Evolutionary conservation across 2,797 vertebrate species (phyloP).

Genomic region (Sorex maritimensis): DNA sequence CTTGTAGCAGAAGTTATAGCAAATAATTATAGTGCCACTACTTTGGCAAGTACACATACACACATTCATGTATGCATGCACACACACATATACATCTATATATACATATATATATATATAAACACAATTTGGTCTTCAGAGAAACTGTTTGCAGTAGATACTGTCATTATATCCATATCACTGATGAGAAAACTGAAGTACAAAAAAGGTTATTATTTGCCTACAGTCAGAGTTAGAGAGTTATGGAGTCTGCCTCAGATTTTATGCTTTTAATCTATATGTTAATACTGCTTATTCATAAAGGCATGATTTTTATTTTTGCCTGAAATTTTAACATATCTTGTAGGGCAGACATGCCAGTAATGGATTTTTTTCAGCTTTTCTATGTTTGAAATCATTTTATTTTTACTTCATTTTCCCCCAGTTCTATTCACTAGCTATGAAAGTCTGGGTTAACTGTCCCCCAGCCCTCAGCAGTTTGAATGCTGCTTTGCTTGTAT

Average conservation of each 20-base stretch:
- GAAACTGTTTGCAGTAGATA: neutral
- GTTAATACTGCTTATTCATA: neutral
- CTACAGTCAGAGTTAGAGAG: neutral
- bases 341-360: neutral
- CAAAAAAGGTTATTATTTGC: neutral
- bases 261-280: neutral
- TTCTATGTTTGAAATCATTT: neutral
- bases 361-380: neutral
- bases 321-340: neutral
- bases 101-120: neutral
- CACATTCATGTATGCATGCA: too few species aligned
- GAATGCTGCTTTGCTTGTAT: neutral
- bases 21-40: neutral
- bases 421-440: neutral
- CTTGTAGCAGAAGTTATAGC: neutral
- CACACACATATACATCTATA: neutral
- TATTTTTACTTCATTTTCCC: neutral
- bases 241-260: neutral
- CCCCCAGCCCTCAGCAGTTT: neutral
- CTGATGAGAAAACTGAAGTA: neutral
- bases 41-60: neutral
- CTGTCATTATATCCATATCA: neutral
- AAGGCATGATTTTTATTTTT: neutral
- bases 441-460: neutral
- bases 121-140: conserved; percentile 21